Evolutionary conservation across 2,113 vertebrate genomes (phyloP).

Genomic region (Marmota flaviventris): DNA sequence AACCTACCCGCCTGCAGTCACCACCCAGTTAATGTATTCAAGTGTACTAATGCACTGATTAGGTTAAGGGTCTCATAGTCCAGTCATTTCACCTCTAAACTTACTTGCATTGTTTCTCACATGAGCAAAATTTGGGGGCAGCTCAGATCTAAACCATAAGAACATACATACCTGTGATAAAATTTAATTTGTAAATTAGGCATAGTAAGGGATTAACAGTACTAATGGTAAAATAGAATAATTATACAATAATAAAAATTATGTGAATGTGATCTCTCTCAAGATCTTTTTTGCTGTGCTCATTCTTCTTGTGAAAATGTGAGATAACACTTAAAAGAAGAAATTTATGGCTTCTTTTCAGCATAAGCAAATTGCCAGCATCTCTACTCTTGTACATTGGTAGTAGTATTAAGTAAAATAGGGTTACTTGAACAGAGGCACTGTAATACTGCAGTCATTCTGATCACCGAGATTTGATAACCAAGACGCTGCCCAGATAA

Average conservation of each 20-base stretch:
- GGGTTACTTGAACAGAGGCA: not conserved
- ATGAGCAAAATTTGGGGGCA: too few relatives aligned
- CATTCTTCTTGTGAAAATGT: not conserved
- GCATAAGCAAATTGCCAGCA: not conserved
- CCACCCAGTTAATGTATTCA: too few relatives aligned
- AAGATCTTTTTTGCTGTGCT: not conserved
- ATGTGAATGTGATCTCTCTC: not conserved
- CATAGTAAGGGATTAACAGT: not conserved
- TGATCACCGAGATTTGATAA: not conserved
- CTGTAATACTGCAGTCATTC: not conserved
- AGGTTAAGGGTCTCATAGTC: too few relatives aligned
- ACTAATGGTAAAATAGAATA: not conserved
- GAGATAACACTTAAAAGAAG: not conserved
- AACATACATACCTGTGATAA: too few relatives aligned
- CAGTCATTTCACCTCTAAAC: too few relatives aligned
- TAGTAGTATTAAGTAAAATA: not conserved
- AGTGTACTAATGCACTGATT: too few relatives aligned
- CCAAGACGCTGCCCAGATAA: not conserved
- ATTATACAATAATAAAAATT: not conserved
- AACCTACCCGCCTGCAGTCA: too few relatives aligned
- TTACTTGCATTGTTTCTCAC: too few relatives aligned
- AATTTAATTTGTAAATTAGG: not conserved
- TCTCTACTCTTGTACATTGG: not conserved
- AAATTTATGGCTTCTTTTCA: not conserved
- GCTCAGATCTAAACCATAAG: too few relatives aligned